Base-by-base conservation (phyloP, 1,140 invertebrate genomes). In the Armadillidium nasatum region DNA sequence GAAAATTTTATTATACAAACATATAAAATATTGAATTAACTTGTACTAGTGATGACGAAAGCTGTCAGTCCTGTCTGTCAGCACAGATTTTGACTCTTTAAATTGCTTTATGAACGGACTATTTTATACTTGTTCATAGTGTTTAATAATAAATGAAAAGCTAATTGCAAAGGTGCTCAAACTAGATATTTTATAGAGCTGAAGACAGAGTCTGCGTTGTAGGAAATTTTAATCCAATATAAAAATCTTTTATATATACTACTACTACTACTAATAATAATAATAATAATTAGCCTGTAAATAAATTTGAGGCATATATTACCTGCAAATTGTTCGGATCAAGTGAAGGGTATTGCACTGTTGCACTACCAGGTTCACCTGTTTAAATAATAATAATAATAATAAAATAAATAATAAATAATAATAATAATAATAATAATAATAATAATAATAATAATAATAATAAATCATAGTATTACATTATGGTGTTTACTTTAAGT, bases 1-100 rank as follows among this genome's bases (percentile, higher is more conserved):
- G 69, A 70, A 77, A 66, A 33, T 76, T 81, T 22, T 75, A 44
- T 33, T 76, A 43, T 19, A 60, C 46, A 33, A 23, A 2, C 72
- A 11, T 73, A 46, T 73, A 60, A 10, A 54, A 10, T 15, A 22
- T 33, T n/a, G 0, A 3, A 66, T 33, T 33, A 33, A 33, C 33
- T 33, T 33, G 33, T 33, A 33, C 6, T 3, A 33, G 2, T 33
- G 6, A 33, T 3, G 33, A 33, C 33, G 6, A 33, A 33, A 33
- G 33, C 33, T 33, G 33, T 33, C 33, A 33, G 33, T 33, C 6
- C n/a, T n/a, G n/a, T n/a, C n/a, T n/a, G n/a, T n/a, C n/a, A n/a
- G n/a, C n/a, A 33, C 6, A 33, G 33, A 33, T 33, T 33, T 33
- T 3, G 33, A 33, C 6, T 3, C 6, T 33, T 33, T 33, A 33